These are phyloP conservation scores for Melospiza georgiana DNA, from an alignment of 2,113 vertebrate genomes.

Conservation along the genomic window DNA sequence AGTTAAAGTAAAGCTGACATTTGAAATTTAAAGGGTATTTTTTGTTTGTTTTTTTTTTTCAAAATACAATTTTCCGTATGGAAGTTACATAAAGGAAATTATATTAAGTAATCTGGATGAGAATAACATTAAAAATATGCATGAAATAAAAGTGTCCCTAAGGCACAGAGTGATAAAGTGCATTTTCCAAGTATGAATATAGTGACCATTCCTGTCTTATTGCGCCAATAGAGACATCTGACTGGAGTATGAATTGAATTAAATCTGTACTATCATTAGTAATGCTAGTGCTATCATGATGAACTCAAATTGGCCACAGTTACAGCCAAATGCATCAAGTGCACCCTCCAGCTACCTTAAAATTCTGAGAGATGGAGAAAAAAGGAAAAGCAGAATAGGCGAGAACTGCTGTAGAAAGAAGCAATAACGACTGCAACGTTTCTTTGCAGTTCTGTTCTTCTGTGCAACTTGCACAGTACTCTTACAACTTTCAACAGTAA, in stretches of 20 bases:
- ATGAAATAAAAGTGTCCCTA: background rate
- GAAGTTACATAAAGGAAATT: background rate
- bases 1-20: background rate
- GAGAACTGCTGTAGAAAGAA: background rate
- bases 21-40: background rate
- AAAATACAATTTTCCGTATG: background rate
- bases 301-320: background rate
- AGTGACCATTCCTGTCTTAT: background rate
- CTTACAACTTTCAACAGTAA: background rate
- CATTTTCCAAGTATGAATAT: background rate
- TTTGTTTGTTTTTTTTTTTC: background rate
- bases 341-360: background rate
- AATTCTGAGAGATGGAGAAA: background rate
- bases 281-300: background rate
- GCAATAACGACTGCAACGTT: background rate
- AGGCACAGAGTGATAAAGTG: background rate
- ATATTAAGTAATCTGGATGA: background rate
- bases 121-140: background rate
- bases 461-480: background rate
- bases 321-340: background rate
- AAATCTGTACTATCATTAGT: background rate
- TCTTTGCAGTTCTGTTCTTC: background rate
- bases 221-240: background rate
- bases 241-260: background rate
- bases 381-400: background rate